phyloP scores from a whole-genome alignment of 2,113 vertebrate genomes.

The Nerophis lumbriciformis region DNA sequence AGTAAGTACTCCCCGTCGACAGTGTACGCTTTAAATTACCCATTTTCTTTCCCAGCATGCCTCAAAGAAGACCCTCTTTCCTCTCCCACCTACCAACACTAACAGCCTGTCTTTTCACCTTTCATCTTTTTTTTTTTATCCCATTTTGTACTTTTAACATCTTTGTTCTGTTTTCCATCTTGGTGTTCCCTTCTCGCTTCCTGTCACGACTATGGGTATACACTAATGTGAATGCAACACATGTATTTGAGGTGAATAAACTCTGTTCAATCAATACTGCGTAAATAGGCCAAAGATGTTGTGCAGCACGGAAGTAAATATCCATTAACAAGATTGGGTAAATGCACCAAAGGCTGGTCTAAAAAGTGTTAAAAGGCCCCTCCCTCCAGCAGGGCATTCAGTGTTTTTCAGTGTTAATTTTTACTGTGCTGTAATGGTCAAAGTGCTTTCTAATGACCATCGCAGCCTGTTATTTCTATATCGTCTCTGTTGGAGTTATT shows the following conservation, averaged over 20 bases:
- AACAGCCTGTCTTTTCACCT: constrained; percentile 26
- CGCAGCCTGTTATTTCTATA: constrained; percentile 14
- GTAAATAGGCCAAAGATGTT: constrained; percentile 12
- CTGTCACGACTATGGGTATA: background rate
- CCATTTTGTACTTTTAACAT: constrained; percentile 17
- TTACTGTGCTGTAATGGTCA: constrained; percentile 13
- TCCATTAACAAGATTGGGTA: constrained; percentile 23
- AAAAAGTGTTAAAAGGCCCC: constrained; percentile 14
- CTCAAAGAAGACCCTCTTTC: constrained; percentile 34
- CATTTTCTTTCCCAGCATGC: constrained; percentile 23
- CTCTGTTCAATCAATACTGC: constrained; percentile 52
- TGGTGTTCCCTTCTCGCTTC: constrained; percentile 1
- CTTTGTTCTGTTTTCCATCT: constrained; percentile 17
- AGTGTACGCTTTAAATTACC: constrained; percentile 24
- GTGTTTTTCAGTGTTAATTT: constrained; percentile 19
- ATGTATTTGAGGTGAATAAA: constrained; percentile 35
- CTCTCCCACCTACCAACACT: constrained; percentile 29
- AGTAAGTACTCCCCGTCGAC: constrained; percentile 20
- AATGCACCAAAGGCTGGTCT: constrained; percentile 23
- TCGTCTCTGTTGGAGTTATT: constrained; percentile 12
- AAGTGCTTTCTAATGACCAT: constrained; percentile 24
- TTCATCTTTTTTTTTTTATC: constrained; percentile 4
- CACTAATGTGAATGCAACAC: constrained; percentile 33
- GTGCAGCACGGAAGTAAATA: background rate
- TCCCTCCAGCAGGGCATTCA: constrained; percentile 6